Base-by-base conservation (phyloP, 2,113 vertebrate species). In the Galeopterus variegatus region DNA sequence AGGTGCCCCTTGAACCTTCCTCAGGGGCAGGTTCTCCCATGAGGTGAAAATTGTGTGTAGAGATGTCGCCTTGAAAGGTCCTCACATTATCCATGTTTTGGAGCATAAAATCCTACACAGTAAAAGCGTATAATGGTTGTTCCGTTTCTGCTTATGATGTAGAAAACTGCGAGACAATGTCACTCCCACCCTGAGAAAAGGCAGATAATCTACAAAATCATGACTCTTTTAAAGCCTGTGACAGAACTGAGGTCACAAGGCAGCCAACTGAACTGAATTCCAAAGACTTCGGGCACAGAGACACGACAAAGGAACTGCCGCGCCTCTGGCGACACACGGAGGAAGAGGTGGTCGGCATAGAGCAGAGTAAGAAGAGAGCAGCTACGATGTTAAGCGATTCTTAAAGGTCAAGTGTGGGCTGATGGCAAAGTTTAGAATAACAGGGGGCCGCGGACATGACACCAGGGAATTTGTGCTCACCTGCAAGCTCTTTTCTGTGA, bases 221-320 rank as follows among this genome's bases (percentile, higher is more conserved):
- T 31, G 18, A 8, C 31, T 58, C 58, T 52, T 31, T 62, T 76
- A 33, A 13, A 26, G 33, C 23, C 41, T 50, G 14, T 4, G 8
- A 1, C 45, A 26, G 13, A 31, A 19, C 70, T 17, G 28, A 67
- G 21, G 31, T 69, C 41, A 41, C 41, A 41, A 41, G 87, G 65
- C 52, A 31, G 73, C 58, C 17, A 28, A 70, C 2, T 18, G 85
- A 54, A 69, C 50, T 8, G 36, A 54, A 41, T 82, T 65, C 41
- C 36, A n/a, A 10, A 33, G 65, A 52, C 2, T 4, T n/a, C 41
- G 65, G 80, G 77, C 24, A 3, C 7, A 8, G 62, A 31, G 23
- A 60, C 1, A 1, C 1, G 11, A n/a, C 0, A 2, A 4, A 50
- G 8, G 77, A 23, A 19, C 11, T 6, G 19, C 5, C 15, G 1